Evolutionary conservation across 2,888 invertebrate genomes (phyloP), one percentile per base, ranked within the genome.

Genomic region (Cecidostiba fungosa): DNA sequence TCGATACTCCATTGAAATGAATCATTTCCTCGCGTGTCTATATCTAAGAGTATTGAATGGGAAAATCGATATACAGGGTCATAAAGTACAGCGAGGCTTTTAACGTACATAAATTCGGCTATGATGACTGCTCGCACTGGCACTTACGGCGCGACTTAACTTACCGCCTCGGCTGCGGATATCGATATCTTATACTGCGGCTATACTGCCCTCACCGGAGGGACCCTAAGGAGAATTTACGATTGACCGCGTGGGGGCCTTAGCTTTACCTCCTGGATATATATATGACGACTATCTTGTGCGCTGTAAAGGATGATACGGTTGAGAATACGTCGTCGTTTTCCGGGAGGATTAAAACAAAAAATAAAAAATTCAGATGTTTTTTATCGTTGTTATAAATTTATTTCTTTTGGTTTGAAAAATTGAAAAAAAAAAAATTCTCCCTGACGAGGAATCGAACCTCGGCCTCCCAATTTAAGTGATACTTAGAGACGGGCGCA

Each of bases 151-250:
- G 23, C 5, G 72, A 72, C 23, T 72, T 39, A 43, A 72, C 66
- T 66, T 19, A 43, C 73, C 47, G 73, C 26, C 39, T 70, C n/a
- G 36, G n/a, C 69, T 23, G 12, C 39, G 76, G 69, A 77, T 77
- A 81, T 47, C 77, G 77, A 85, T 77, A 81, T 85, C 77, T 82
- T 66, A 43, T 50, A 32, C 19, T n/a, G 47, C 5, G 36, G 72
- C 62, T 70, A n/a, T n/a, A 70, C 26, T 47, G 62, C 77, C 23
- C 26, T 36, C 85, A 59, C 70, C 69, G 23, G 59, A 50, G 79
- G 76, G 72, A 85, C 50, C 77, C 72, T 81, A 79, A 85, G 59
- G 59, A 59, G 72, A 72, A 81, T 72, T 77, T 80, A 85, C 77
- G 80, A 72, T 70, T 47, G 32, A 70, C 5, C 70, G 54, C 79